These are phyloP conservation scores for Pterostichus niger DNA, from an alignment of 2,888 invertebrate genomes.

Conservation along the genomic window DNA sequence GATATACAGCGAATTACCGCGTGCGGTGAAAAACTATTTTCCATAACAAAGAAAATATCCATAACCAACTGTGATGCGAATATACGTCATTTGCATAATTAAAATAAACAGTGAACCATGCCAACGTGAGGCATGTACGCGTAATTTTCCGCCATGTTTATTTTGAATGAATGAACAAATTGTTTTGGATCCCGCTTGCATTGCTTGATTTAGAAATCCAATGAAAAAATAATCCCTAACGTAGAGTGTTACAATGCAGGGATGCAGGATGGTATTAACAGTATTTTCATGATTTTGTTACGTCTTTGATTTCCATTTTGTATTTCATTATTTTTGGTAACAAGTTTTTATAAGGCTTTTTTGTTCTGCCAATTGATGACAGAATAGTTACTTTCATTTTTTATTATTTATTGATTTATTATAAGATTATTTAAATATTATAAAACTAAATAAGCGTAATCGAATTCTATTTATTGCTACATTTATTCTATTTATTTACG, in stretches of 20 bases:
- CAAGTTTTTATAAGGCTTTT: too few species aligned
- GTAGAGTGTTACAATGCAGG: neutral
- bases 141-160: constrained; percentile 63
- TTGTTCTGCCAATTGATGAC: too few species aligned
- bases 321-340: neutral
- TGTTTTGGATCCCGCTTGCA: constrained; percentile 61
- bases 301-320: constrained; percentile 28
- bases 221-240: constrained; percentile 47
- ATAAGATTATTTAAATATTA: too few species aligned
- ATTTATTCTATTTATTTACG: too few species aligned
- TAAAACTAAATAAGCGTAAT: too few species aligned
- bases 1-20: constrained; percentile 41
- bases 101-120: constrained; percentile 65
- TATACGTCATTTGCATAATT: constrained; percentile 65
- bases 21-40: constrained; percentile 63
- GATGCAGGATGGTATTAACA: neutral
- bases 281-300: neutral
- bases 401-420: too few species aligned
- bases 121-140: constrained; percentile 54
- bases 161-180: constrained; percentile 65
- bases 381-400: too few species aligned
- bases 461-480: too few species aligned
- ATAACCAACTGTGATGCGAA: constrained; percentile 55
- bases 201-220: constrained; percentile 41
- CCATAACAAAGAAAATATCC: constrained; percentile 66